A percentile compares a stretch with the other conserved stretches of the same genome.
phyloP scores from a whole-genome alignment of 2,113 vertebrate genomes.

The Paramisgurnus dabryanus region DNA sequence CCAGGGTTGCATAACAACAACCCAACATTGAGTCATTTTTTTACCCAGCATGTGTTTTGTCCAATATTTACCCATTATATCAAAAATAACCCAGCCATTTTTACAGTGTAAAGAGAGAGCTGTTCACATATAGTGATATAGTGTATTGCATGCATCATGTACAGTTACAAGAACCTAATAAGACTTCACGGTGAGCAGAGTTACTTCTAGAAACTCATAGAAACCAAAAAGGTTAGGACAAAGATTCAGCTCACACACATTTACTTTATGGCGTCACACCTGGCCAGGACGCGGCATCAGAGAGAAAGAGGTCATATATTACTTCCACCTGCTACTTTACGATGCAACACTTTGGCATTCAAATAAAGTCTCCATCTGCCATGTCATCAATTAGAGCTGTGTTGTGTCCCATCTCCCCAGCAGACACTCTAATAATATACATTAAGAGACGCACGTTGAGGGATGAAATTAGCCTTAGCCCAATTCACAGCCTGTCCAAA shows the following conservation, averaged over 20 bases:
- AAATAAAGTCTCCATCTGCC: constrained; percentile 44
- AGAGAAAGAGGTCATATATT: neutral
- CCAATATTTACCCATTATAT: no score
- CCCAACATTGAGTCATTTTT: no score
- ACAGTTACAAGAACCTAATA: no score
- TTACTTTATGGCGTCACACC: neutral
- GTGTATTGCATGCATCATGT: no score
- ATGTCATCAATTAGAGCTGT: constrained; percentile 58
- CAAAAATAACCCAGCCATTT: no score
- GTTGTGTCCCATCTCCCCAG: constrained; percentile 53
- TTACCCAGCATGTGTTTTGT: no score
- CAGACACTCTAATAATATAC: constrained; percentile 63
- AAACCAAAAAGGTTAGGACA: neutral
- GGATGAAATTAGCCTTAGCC: constrained; percentile 61
- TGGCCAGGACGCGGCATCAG: neutral
- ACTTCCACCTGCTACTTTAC: neutral
- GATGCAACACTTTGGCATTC: constrained; percentile 13
- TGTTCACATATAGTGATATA: no score
- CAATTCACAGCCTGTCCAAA: constrained; percentile 54
- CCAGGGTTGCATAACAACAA: no score
- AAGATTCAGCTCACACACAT: neutral
- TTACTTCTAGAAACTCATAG: neutral
- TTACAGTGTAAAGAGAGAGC: no score
- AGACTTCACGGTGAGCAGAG: neutral
- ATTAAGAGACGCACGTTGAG: constrained; percentile 61